Percentiles rank a stretch among this genome's conserved stretches.
Evolutionary conservation across 2,797 vertebrate genomes (phyloP).

Genomic region (Neosalanx taihuensis): DNA sequence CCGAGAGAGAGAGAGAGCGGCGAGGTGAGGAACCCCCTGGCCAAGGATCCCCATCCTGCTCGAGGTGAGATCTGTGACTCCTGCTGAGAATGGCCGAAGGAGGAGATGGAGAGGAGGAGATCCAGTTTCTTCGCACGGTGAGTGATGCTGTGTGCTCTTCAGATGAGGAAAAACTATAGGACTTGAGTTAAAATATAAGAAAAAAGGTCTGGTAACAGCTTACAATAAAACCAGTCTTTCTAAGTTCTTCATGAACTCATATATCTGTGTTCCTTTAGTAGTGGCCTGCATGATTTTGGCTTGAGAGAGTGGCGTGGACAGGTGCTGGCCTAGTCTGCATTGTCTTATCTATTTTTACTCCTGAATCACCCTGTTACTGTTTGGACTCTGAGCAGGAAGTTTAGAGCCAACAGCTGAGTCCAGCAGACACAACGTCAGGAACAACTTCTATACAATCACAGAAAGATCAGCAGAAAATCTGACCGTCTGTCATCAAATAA

Average conservation of each 20-base stretch:
- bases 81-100: constrained; percentile 81
- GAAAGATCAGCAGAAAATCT: no score
- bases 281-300: constrained; percentile 18
- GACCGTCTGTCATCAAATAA: no score
- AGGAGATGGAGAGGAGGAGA: constrained; percentile 89
- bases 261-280: background rate
- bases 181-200: background rate
- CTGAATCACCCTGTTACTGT: constrained; percentile 44
- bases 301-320: constrained; percentile 59
- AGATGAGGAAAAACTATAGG: background rate
- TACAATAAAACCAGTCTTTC: no score
- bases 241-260: no score
- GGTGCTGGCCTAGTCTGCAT: constrained; percentile 66
- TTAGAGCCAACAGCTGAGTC: constrained; percentile 32
- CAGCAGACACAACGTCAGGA: background rate
- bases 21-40: constrained; percentile 26
- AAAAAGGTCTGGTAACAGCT: no score
- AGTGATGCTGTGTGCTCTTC: constrained; percentile 56
- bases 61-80: constrained; percentile 39
- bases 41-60: constrained; percentile 33
- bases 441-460: background rate
- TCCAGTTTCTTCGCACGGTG: constrained; percentile 91
- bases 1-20: background rate
- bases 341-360: constrained; percentile 78
- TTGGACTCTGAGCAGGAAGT: constrained; percentile 41